Conservation (phyloP, 2,888 invertebrate genomes). For the Lymantria dispar region DNA sequence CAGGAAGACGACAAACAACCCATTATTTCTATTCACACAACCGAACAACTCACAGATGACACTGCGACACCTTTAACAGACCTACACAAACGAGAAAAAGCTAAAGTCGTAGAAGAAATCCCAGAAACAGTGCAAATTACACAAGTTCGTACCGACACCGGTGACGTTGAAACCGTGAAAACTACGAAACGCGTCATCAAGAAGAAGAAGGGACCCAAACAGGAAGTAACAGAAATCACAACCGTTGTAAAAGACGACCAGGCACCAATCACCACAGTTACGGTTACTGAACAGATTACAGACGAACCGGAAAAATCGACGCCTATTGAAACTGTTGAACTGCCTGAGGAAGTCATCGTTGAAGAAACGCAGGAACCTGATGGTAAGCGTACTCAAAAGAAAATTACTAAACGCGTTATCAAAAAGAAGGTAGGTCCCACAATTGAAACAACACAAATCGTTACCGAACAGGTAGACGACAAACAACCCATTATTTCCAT, state of each 20-base stretch:
- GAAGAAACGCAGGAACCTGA: background rate
- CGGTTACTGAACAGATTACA: constrained; percentile 11
- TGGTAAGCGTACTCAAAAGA: background rate
- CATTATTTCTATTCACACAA: too few species aligned
- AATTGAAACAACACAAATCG: background rate
- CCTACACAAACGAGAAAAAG: too few species aligned
- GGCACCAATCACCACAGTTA: constrained; percentile 18
- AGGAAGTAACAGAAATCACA: constrained; percentile 34
- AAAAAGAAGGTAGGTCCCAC: background rate
- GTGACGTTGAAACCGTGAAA: too few species aligned
- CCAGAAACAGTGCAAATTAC: too few species aligned
- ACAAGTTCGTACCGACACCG: too few species aligned
- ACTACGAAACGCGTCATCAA: too few species aligned
- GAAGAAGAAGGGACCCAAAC: constrained; percentile 36
- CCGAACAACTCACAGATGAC: too few species aligned
- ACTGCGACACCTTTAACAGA: too few species aligned
- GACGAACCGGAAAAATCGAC: constrained; percentile 17
- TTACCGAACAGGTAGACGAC: constrained; percentile 4
- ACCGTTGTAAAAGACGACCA: constrained; percentile 26
- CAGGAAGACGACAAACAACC: too few species aligned
- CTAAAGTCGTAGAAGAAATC: too few species aligned
- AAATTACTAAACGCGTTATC: background rate
- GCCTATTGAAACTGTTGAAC: background rate
- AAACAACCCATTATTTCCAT: constrained; percentile 22
- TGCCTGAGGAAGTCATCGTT: background rate